phyloP scores from a whole-genome alignment of 2,113 vertebrate species.

The Ariopsis seemanni region DNA sequence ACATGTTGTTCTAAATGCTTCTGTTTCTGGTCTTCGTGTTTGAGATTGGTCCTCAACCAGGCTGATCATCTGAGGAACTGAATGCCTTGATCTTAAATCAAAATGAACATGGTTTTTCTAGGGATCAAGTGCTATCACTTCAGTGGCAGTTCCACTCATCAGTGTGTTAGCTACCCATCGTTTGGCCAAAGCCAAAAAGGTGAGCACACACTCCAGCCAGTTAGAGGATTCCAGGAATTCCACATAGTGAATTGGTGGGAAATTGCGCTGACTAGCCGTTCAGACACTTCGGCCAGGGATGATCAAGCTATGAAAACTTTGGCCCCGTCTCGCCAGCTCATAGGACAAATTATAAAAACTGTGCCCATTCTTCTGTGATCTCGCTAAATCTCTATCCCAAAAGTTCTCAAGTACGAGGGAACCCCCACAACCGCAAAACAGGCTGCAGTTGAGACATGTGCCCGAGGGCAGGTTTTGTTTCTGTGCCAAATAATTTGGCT shows the following conservation, averaged over 20 bases:
- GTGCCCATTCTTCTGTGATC: constrained; percentile 56
- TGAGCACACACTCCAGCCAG: not conserved
- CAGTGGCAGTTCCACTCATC: not conserved
- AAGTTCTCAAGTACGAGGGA: constrained; percentile 55
- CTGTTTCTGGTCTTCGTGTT: not conserved
- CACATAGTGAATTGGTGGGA: constrained; percentile 15
- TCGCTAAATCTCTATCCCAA: constrained; percentile 48
- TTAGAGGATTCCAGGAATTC: constrained; percentile 22
- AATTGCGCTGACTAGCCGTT: constrained; percentile 36
- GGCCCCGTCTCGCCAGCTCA: constrained; percentile 40
- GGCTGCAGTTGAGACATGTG: constrained; percentile 55
- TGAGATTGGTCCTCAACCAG: not conserved
- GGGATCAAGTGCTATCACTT: not conserved
- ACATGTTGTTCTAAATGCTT: not conserved
- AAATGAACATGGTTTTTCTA: not conserved
- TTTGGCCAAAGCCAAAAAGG: constrained; percentile 6
- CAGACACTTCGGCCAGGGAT: not conserved
- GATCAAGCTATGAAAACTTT: constrained; percentile 51
- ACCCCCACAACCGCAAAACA: constrained; percentile 51
- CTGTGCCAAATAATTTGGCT: constrained; percentile 57
- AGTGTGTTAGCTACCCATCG: not conserved
- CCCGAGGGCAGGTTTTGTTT: constrained; percentile 51
- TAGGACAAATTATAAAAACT: constrained; percentile 43
- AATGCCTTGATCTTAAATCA: not conserved
- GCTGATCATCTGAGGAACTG: not conserved